phyloP scores from a whole-genome alignment of 2,113 vertebrate genomes.

The Aldabrachelys gigantea region DNA sequence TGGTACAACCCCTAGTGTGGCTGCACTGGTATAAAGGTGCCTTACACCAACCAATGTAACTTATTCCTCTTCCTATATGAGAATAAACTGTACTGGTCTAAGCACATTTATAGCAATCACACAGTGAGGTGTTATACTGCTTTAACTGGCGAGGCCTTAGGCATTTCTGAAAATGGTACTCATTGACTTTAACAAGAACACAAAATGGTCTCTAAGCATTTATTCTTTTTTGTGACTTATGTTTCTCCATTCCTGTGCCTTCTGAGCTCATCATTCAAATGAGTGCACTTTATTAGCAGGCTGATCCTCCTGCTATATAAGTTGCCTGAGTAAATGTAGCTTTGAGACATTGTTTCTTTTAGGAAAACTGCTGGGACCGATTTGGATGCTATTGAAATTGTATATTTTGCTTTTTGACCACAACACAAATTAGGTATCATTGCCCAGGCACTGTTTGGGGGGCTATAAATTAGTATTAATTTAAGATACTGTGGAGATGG shows the following conservation, averaged over 20 bases:
- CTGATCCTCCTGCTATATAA: neutral
- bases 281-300: neutral
- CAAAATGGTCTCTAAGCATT: neutral
- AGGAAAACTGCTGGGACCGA: neutral
- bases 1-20: neutral
- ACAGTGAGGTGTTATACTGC: no score
- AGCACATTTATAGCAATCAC: no score
- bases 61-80: neutral
- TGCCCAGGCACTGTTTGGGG: constrained; percentile 12
- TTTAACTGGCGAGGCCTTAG: neutral
- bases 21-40: neutral
- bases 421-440: constrained; percentile 45
- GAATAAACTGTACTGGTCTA: no score
- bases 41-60: neutral
- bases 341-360: neutral
- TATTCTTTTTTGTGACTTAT: neutral
- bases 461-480: constrained; percentile 64
- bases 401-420: constrained; percentile 34
- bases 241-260: neutral
- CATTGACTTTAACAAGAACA: neutral
- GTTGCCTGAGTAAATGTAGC: neutral
- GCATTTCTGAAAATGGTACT: neutral
- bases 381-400: neutral
- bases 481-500: constrained; percentile 42
- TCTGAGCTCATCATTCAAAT: neutral